Conservation (phyloP, 2,113 vertebrate genomes). For the Oryzias javanicus region DNA sequence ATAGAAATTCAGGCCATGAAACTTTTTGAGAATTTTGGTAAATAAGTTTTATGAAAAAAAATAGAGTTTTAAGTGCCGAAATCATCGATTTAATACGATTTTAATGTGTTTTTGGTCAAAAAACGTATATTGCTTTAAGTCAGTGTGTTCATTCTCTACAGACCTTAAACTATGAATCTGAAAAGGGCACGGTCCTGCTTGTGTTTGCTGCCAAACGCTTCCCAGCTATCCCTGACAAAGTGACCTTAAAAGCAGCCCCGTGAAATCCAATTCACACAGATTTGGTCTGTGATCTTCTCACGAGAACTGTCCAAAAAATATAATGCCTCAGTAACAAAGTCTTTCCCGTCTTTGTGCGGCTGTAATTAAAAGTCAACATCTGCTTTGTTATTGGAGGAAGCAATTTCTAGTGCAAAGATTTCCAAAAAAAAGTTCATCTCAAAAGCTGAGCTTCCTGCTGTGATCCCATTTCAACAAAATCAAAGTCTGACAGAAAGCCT, state of each 20-base stretch:
- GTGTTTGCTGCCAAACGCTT: constrained; percentile 31
- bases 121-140: too few relatives aligned
- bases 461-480: constrained; percentile 31
- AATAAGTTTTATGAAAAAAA: background rate
- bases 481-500: constrained; percentile 21
- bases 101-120: too few relatives aligned
- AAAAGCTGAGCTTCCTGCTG: constrained; percentile 11
- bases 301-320: constrained; percentile 19
- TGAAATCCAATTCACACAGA: constrained; percentile 25
- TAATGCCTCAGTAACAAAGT: constrained; percentile 32
- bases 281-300: constrained; percentile 5
- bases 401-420: constrained; percentile 16
- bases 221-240: constrained; percentile 28
- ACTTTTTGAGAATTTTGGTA: constrained; percentile 15
- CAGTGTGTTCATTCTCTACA: constrained; percentile 17
- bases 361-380: constrained; percentile 38
- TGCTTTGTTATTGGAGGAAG: constrained; percentile 14
- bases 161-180: constrained; percentile 37
- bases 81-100: too few relatives aligned
- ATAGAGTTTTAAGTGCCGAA: background rate
- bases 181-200: constrained; percentile 29
- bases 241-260: constrained; percentile 19
- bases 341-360: constrained; percentile 16
- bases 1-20: constrained; percentile 17
- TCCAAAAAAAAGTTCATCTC: background rate